These are phyloP conservation scores for Spilarctia lutea DNA, from an alignment of 2,888 invertebrate genomes.

Conservation along the genomic window DNA sequence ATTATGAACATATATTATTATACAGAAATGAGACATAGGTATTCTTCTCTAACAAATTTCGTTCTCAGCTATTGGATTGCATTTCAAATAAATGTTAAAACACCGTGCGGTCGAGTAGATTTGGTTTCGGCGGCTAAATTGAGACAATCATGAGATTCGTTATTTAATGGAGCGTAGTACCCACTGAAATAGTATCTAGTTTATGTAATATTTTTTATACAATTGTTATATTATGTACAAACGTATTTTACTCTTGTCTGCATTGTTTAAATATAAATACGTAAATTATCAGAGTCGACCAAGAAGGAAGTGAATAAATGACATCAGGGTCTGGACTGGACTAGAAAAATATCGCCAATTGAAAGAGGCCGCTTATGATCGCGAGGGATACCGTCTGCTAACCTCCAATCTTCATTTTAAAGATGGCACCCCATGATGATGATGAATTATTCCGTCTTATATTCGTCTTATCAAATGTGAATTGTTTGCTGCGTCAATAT, in stretches of 20 bases:
- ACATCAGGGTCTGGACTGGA: no score
- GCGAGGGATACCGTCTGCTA: no score
- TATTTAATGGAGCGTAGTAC: conserved; percentile 64
- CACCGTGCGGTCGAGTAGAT: conserved; percentile 12
- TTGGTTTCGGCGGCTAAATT: conserved; percentile 29
- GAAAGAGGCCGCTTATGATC: no score
- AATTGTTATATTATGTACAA: not conserved
- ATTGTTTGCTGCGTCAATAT: no score
- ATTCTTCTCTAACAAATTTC: conserved; percentile 15
- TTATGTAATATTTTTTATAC: not conserved
- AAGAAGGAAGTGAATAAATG: no score
- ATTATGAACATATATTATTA: no score
- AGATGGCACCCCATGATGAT: no score
- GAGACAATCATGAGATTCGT: conserved; percentile 49
- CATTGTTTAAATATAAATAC: not conserved
- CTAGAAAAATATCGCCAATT: no score
- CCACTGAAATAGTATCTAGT: conserved; percentile 38
- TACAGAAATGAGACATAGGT: conserved; percentile 31
- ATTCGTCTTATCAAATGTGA: no score
- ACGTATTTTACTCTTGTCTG: not conserved
- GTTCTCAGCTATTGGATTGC: conserved; percentile 9
- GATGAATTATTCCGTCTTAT: no score
- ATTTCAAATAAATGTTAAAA: conserved; percentile 17
- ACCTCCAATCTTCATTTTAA: no score
- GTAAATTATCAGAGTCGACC: no score